A percentile compares a stretch with the other conserved stretches of the same genome.
Evolutionary conservation across 2,113 vertebrate genomes (phyloP).

Genomic region (Silurus meridionalis): DNA sequence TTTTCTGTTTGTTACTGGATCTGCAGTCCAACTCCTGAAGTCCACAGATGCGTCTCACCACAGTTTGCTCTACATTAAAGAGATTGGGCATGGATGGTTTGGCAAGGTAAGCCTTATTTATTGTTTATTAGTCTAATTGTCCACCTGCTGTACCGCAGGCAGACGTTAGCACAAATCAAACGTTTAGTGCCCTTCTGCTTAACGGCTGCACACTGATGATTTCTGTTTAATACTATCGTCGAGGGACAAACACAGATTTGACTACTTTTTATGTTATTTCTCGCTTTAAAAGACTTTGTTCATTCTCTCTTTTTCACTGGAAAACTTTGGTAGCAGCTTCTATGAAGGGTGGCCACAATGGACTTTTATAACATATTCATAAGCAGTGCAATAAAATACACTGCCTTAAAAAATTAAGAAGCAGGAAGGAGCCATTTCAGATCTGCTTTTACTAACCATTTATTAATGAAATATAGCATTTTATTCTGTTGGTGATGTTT

Average conservation of each 20-base stretch:
- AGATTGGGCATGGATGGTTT: slow-evolving; percentile 93
- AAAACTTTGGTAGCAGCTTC: background rate
- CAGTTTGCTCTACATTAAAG: slow-evolving; percentile 91
- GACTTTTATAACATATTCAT: background rate
- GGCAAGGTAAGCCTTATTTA: slow-evolving; percentile 82
- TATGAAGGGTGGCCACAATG: background rate
- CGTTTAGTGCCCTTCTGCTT: background rate
- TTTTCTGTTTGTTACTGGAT: slow-evolving; percentile 3
- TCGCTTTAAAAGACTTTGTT: background rate
- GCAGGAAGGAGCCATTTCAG: background rate
- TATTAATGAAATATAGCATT: too few species aligned
- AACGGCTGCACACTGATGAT: background rate
- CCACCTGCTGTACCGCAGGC: background rate
- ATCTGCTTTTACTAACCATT: background rate
- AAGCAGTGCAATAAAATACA: background rate
- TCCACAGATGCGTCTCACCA: slow-evolving; percentile 83
- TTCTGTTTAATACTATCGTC: background rate
- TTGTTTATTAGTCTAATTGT: slow-evolving; percentile 9
- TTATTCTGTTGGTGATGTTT: background rate
- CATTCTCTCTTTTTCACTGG: slow-evolving; percentile 15
- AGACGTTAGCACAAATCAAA: slow-evolving; percentile 24
- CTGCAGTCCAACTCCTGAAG: slow-evolving; percentile 84
- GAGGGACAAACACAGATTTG: background rate
- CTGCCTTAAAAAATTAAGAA: background rate
- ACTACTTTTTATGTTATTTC: slow-evolving; percentile 17